phyloP scores from a whole-genome alignment of 2,113 vertebrate species.

The Xiphorhynchus elegans region DNA sequence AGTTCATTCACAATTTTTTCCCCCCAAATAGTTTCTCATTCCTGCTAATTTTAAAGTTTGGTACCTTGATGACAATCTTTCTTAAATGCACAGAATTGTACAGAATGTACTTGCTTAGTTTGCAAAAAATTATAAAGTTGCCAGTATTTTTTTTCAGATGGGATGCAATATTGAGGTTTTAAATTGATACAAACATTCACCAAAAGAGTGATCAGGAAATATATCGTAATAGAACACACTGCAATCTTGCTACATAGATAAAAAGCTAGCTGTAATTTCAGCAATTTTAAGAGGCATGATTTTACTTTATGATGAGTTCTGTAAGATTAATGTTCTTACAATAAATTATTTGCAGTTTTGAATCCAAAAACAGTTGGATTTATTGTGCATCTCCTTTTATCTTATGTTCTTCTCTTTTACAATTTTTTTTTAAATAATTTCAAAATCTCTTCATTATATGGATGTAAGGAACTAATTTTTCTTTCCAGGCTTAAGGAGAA shows the following conservation, averaged over 20 bases:
- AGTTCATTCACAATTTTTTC: neutral
- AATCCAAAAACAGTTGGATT: neutral
- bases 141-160: neutral
- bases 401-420: neutral
- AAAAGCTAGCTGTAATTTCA: neutral
- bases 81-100: neutral
- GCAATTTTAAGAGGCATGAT: neutral
- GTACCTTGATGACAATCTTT: neutral
- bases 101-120: neutral
- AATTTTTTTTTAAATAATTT: neutral
- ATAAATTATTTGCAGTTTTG: neutral
- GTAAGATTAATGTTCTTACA: neutral
- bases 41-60: neutral
- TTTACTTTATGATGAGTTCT: neutral
- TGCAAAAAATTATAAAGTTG: neutral
- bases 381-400: neutral
- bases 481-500: neutral
- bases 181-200: neutral
- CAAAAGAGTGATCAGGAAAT: neutral
- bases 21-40: neutral
- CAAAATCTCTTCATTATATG: neutral
- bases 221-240: neutral
- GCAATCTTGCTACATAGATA: neutral
- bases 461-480: neutral
- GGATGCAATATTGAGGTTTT: neutral